Conservation (phyloP, 1,140 invertebrate genomes). For the Caligus rogercresseyi region DNA sequence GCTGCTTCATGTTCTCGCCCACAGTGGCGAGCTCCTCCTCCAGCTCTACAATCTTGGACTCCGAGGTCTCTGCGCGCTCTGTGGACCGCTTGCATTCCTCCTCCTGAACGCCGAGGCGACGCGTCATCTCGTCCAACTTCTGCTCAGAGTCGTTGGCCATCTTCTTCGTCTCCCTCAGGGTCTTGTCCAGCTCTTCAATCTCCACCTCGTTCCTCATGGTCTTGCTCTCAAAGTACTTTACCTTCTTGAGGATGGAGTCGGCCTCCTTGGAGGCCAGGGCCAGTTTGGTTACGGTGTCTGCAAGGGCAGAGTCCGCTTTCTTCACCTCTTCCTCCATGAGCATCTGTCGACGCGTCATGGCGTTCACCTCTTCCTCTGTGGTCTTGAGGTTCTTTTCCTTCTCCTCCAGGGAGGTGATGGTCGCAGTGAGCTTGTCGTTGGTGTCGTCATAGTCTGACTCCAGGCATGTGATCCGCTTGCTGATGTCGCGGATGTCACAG, state of each 20-base stretch:
- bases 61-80: neutral
- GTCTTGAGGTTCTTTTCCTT: slow-evolving; percentile 13
- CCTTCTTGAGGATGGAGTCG: slow-evolving; percentile 13
- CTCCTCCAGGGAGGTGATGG: slow-evolving; percentile 13
- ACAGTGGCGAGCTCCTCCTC: neutral
- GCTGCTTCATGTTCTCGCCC: slow-evolving; percentile 6
- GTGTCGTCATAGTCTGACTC: slow-evolving; percentile 13
- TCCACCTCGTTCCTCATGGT: slow-evolving; percentile 17
- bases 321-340: slow-evolving; percentile 18
- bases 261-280: slow-evolving; percentile 17
- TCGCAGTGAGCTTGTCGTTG: slow-evolving; percentile 14
- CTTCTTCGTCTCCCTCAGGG: slow-evolving; percentile 5
- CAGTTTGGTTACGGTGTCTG: slow-evolving; percentile 16
- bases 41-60: neutral
- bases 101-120: slow-evolving; percentile 10
- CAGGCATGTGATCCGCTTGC: slow-evolving; percentile 1
- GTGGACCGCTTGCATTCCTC: slow-evolving; percentile 15
- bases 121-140: slow-evolving; percentile 16
- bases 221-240: slow-evolving; percentile 20
- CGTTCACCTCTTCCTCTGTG: slow-evolving; percentile 12
- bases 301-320: slow-evolving; percentile 9
- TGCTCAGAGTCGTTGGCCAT: slow-evolving; percentile 15
- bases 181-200: slow-evolving; percentile 19
- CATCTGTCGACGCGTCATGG: slow-evolving; percentile 6
- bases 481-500: slow-evolving; percentile 11